Base-by-base conservation (phyloP, 2,113 vertebrate genomes). In the Campylomormyrus tamandua region DNA sequence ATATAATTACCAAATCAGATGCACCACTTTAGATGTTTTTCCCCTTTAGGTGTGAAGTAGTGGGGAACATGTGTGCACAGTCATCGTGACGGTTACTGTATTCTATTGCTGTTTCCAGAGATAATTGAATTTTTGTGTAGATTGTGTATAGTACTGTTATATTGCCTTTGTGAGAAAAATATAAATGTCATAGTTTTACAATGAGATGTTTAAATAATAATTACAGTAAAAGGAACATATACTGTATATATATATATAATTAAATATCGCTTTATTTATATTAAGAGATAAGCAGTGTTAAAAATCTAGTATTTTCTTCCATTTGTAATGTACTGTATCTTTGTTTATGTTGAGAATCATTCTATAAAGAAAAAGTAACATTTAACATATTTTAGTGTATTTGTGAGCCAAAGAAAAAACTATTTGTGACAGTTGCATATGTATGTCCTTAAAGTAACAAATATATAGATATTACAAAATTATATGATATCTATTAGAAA, bases 361-460 rank as follows among this genome's bases (percentile, higher is more conserved):
- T 90, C 56, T 95, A 95, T 94, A 92, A 93, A 94, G 93, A 95
- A 90, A 93, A 94, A 94, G 96, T 94, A 95, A 96, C 93, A 95
- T 96, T 96, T 87, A 96, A 96, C 95, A 96, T 96, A 97, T 95
- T 97, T 97, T 94, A 93, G 95, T 97, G 97, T 95, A 95, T 97
- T 97, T 96, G 97, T 98, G 97, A 97, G 97, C 98, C 98, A 99
- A 99, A 99, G 98, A 99, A 96, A 94, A 94, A 86, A 93, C 92
- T 95, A 94, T 94, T 96, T 94, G 95, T 95, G 53, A 24, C 27
- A 87, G 3, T 87, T 62, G 15, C 95, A 95, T 96, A 87, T 93
- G 91, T 95, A 94, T 94, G 95, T 94, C 95, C 96, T 97, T 95
- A 95, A 95, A 94, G 93, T 93, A 94, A 95, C 93, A 93, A 58